Evolutionary conservation across 2,888 invertebrate species (phyloP).

Genomic region (Pterostichus madidus): DNA sequence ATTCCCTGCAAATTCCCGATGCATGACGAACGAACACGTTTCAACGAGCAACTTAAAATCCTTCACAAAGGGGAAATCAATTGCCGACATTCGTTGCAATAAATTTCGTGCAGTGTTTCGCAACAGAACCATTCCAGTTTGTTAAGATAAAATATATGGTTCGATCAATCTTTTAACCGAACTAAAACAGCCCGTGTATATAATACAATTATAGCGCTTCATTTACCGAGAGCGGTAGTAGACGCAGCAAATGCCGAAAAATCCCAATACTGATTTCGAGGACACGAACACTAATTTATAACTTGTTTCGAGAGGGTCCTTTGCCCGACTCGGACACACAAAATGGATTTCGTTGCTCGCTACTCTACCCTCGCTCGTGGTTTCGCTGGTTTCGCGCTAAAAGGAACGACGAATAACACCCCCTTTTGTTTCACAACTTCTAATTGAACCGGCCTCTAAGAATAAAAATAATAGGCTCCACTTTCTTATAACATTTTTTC

Average conservation of each 20-base stretch:
- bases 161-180: slow-evolving; percentile 61
- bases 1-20: slow-evolving; percentile 39
- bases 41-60: slow-evolving; percentile 56
- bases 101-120: slow-evolving; percentile 52
- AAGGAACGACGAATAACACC: slow-evolving; percentile 30
- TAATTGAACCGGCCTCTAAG: slow-evolving; percentile 33
- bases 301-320: slow-evolving; percentile 39
- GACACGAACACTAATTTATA: slow-evolving; percentile 55
- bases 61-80: slow-evolving; percentile 58
- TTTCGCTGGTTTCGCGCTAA: slow-evolving; percentile 31
- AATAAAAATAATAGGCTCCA: slow-evolving; percentile 27
- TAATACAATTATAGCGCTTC: slow-evolving; percentile 60
- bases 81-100: slow-evolving; percentile 60
- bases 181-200: slow-evolving; percentile 58
- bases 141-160: slow-evolving; percentile 63
- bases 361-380: background rate
- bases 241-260: slow-evolving; percentile 38
- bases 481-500: background rate
- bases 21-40: slow-evolving; percentile 60
- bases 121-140: slow-evolving; percentile 59
- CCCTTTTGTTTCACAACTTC: slow-evolving; percentile 15
- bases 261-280: slow-evolving; percentile 44
- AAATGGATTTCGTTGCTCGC: slow-evolving; percentile 24
- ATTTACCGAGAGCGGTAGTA: slow-evolving; percentile 39
- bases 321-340: slow-evolving; percentile 9